Percentiles rank a stretch among this genome's conserved stretches.
Evolutionary conservation across 1,140 invertebrate species (phyloP).

Genomic region (Choristoneura fumiferana): DNA sequence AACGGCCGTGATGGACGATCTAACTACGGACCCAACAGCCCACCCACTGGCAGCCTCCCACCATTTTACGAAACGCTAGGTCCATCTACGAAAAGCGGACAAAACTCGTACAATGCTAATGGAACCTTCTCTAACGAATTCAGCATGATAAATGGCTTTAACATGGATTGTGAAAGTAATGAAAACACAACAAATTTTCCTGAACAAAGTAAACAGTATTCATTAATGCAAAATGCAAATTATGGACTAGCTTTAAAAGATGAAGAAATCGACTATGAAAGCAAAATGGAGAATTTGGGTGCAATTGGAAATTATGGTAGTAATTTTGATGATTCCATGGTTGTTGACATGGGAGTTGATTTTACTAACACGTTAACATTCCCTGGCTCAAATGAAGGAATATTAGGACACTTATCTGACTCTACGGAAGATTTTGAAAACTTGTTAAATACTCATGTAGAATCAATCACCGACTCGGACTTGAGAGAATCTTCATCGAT

Average conservation of each 20-base stretch:
- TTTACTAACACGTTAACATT: conserved; percentile 90
- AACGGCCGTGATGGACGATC: conserved; percentile 86
- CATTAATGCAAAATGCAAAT: conserved; percentile 88
- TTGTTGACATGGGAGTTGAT: conserved; percentile 88
- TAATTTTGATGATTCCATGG: conserved; percentile 87
- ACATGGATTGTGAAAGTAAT: conserved; percentile 87
- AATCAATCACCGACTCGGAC: conserved; percentile 80
- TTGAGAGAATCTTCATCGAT: conserved; percentile 80
- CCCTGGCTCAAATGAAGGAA: conserved; percentile 86
- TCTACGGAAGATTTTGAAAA: conserved; percentile 84
- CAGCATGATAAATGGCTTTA: conserved; percentile 81
- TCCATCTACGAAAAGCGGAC: conserved; percentile 82
- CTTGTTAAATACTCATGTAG: conserved; percentile 83
- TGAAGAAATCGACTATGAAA: conserved; percentile 87
- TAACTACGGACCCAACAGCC: conserved; percentile 90
- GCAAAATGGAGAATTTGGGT: conserved; percentile 84
- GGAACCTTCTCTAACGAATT: conserved; percentile 77
- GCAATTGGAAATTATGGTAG: conserved; percentile 81
- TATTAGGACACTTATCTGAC: conserved; percentile 66
- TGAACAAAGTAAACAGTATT: conserved; percentile 85
- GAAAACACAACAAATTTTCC: conserved; percentile 74
- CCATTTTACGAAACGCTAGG: conserved; percentile 90
- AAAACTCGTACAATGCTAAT: conserved; percentile 80
- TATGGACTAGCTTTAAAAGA: conserved; percentile 88
- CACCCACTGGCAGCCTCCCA: conserved; percentile 88